Conservation (phyloP, 23 tunicate genomes). For the Pegea sp. region DNA sequence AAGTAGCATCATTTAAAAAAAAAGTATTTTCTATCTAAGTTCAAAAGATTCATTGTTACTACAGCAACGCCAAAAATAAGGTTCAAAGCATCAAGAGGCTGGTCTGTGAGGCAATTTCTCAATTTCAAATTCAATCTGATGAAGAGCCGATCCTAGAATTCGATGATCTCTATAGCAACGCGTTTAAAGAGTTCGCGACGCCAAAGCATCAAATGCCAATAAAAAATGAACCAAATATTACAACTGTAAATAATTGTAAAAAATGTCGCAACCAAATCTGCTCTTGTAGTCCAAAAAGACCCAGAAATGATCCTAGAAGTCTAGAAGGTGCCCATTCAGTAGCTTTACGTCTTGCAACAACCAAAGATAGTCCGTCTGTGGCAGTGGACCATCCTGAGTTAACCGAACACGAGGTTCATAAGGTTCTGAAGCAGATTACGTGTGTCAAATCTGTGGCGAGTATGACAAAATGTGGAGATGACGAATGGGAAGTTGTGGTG, state of each 20-base stretch:
- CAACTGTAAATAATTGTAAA: too few species aligned
- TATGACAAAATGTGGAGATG: constrained; percentile 1
- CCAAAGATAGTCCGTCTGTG: neutral
- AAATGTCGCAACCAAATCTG: too few species aligned
- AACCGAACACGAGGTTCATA: constrained; percentile 27
- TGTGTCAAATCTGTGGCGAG: constrained; percentile 4
- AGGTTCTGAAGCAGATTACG: constrained; percentile 26
- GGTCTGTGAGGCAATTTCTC: too few species aligned
- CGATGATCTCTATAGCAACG: too few species aligned
- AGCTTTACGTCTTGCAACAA: neutral
- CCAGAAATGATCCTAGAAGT: neutral
- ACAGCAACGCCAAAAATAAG: too few species aligned
- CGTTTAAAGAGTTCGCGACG: too few species aligned
- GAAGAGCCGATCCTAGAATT: too few species aligned
- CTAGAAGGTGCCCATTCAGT: neutral
- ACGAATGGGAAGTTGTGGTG: constrained; percentile 15
- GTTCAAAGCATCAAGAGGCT: too few species aligned
- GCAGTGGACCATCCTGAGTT: neutral
- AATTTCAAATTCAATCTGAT: too few species aligned
- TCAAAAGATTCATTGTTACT: too few species aligned
- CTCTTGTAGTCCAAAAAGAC: neutral
- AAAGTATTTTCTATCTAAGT: too few species aligned
- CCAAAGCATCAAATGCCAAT: neutral
- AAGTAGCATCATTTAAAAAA: neutral
- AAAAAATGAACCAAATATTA: too few species aligned